Conservation (phyloP, 1,140 invertebrate genomes). For the Choristoneura fumiferana region DNA sequence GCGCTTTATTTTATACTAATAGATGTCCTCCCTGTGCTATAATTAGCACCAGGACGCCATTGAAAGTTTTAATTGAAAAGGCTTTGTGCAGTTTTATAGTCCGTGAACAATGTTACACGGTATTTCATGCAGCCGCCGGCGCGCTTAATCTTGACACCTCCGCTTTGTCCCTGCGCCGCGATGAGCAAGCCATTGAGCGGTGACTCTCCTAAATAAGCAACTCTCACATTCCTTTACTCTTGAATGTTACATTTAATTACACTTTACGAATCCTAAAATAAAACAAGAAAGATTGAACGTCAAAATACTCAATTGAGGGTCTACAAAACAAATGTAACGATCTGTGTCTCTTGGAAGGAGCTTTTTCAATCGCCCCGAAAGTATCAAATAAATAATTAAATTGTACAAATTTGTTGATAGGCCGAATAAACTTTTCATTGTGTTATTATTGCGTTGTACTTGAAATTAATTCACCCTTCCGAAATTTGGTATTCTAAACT, state of each 20-base stretch:
- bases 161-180: conserved; percentile 25
- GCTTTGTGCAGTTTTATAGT: conserved; percentile 72
- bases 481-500: conserved; percentile 60
- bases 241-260: too few species aligned
- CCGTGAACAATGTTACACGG: conserved; percentile 62
- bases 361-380: background rate
- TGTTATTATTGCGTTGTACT: conserved; percentile 48
- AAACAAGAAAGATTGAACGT: too few species aligned
- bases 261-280: too few species aligned
- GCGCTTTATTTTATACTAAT: conserved; percentile 70
- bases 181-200: too few species aligned
- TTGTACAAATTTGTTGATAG: conserved; percentile 17
- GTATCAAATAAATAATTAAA: conserved; percentile 11
- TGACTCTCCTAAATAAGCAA: too few species aligned
- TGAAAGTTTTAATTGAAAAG: conserved; percentile 77
- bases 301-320: too few species aligned
- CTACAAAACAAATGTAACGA: background rate
- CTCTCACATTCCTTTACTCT: too few species aligned
- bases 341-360: too few species aligned
- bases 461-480: conserved; percentile 69
- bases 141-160: conserved; percentile 42
- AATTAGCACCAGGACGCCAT: conserved; percentile 41
- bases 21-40: conserved; percentile 55
- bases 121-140: conserved; percentile 27
- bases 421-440: conserved; percentile 32